Conservation (phyloP, 2,113 vertebrate species). For the Phylloscopus trochiloides region DNA sequence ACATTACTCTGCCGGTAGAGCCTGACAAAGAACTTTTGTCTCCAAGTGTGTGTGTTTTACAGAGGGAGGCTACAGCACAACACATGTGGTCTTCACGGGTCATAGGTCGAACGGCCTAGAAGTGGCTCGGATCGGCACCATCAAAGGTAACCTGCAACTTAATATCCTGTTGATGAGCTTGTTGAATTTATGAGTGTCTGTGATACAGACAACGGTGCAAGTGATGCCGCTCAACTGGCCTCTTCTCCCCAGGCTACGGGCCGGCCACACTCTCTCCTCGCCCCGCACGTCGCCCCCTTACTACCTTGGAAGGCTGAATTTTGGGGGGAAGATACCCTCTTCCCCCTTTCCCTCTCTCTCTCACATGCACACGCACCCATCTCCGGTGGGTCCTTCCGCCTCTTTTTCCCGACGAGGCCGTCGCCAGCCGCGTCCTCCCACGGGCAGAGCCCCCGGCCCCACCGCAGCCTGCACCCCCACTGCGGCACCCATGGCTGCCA, state of each 20-base stretch:
- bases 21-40: slow-evolving; percentile 79
- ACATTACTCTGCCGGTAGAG: slow-evolving; percentile 44
- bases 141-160: slow-evolving; percentile 83
- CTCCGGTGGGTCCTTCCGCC: neutral
- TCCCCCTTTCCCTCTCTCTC: neutral
- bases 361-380: neutral
- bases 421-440: neutral
- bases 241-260: neutral
- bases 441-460: neutral
- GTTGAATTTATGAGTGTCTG: slow-evolving; percentile 80
- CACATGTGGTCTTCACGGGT: slow-evolving; percentile 88
- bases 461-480: neutral
- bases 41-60: slow-evolving; percentile 76
- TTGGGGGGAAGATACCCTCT: neutral
- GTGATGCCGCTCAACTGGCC: neutral
- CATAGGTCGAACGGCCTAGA: slow-evolving; percentile 87
- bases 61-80: slow-evolving; percentile 72
- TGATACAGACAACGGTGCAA: slow-evolving; percentile 50
- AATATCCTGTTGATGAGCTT: slow-evolving; percentile 88
- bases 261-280: neutral
- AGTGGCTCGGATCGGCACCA: slow-evolving; percentile 79
- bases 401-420: neutral
- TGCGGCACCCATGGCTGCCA: neutral
- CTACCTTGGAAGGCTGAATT: neutral
- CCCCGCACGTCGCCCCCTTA: neutral